Evolutionary conservation across 2,113 vertebrate species (phyloP).

Genomic region (Salminus brasiliensis): DNA sequence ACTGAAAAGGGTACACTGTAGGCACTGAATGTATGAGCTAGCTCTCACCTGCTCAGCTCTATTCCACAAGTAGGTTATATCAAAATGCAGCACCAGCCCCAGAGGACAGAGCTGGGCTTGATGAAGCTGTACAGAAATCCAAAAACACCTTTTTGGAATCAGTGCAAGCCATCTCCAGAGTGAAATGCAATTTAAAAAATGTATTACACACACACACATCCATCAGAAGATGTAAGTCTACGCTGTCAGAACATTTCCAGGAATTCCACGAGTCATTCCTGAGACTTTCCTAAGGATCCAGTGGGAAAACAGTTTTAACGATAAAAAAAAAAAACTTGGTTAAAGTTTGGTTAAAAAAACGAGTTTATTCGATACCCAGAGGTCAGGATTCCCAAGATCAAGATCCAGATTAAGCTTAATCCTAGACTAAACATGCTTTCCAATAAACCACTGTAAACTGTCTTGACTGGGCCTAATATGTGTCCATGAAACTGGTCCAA

Average conservation of each 20-base stretch:
- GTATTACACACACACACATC: background rate
- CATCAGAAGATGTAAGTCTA: no score
- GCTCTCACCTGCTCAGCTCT: background rate
- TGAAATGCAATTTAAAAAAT: background rate
- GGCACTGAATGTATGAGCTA: background rate
- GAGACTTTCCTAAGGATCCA: background rate
- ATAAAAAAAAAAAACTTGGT: no score
- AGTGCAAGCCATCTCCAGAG: background rate
- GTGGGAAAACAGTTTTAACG: background rate
- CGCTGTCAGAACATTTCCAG: background rate
- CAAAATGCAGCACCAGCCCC: background rate
- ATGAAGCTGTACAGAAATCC: background rate
- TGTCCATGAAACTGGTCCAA: no score
- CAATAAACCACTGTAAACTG: no score
- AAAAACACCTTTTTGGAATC: background rate
- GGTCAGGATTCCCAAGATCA: no score
- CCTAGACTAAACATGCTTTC: no score
- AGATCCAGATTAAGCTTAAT: no score
- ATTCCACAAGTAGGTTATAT: background rate
- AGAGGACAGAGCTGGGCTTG: background rate
- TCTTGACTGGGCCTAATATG: no score
- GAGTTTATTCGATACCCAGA: no score
- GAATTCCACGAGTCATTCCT: background rate
- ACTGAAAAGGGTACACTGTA: background rate
- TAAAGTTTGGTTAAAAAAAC: no score